Conservation (phyloP, 2,797 vertebrate species). For the Miichthys miiuy region DNA sequence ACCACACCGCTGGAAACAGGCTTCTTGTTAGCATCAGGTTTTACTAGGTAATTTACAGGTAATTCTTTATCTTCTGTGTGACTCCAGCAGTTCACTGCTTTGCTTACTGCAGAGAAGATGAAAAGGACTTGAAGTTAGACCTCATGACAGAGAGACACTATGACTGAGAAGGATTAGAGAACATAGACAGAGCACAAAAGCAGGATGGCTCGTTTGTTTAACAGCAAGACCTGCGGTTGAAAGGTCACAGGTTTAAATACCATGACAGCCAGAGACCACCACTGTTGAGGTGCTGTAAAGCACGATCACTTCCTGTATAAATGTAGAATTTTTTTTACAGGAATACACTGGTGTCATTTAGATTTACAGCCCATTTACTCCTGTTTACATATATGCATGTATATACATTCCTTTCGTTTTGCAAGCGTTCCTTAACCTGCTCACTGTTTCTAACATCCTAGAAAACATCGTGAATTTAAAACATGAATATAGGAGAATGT, state of each 20-base stretch:
- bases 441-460: background rate
- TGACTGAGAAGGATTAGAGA: background rate
- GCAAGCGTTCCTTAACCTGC: constrained; percentile 11
- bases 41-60: background rate
- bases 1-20: background rate
- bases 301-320: constrained; percentile 36
- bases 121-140: background rate
- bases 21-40: background rate
- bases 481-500: background rate
- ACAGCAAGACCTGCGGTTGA: background rate
- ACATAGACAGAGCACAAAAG: background rate
- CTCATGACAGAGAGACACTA: background rate
- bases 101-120: background rate
- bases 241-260: constrained; percentile 39
- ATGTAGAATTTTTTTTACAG: constrained; percentile 22
- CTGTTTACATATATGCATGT: constrained; percentile 42
- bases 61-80: background rate
- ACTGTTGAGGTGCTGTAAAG: constrained; percentile 32
- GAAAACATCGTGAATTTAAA: background rate
- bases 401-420: constrained; percentile 56
- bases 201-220: background rate
- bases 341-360: constrained; percentile 23
- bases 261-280: constrained; percentile 45
- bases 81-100: background rate
- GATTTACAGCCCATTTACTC: constrained; percentile 59